Percentiles rank a stretch among this genome's conserved stretches.
These are phyloP conservation scores for Equus przewalskii DNA, from an alignment of 2,113 vertebrate species.

Conservation along the genomic window DNA sequence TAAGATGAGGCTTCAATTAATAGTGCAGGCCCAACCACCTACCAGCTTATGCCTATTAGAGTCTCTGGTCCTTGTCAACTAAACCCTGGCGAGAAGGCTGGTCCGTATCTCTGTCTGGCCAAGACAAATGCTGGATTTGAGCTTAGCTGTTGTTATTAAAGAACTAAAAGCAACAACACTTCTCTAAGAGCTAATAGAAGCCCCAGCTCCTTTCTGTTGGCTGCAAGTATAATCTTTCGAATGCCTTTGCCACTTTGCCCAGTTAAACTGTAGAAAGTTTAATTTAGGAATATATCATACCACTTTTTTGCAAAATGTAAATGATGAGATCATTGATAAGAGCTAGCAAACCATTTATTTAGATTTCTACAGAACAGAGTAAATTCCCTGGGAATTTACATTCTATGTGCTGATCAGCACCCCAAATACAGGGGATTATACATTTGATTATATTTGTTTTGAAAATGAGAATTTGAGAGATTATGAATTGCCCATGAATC, in stretches of 20 bases:
- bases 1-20: background rate
- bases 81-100: background rate
- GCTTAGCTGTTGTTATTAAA: constrained; percentile 23
- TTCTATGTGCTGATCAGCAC: background rate
- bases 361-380: constrained; percentile 62
- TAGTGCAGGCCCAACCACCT: background rate
- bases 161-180: background rate
- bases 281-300: background rate
- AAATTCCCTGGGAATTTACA: constrained; percentile 46
- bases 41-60: background rate
- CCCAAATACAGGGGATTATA: background rate
- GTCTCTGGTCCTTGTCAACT: background rate
- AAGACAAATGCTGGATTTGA: background rate
- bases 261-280: constrained; percentile 64
- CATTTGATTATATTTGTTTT: background rate
- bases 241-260: background rate
- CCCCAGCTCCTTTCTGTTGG: background rate
- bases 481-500: background rate
- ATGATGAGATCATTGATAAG: background rate
- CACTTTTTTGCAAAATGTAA: constrained; percentile 20
- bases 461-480: constrained; percentile 38
- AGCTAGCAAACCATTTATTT: constrained; percentile 66
- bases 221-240: constrained; percentile 53
- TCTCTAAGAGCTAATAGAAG: constrained; percentile 54
- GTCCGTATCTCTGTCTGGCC: background rate